Evolutionary conservation across 35 echinoderm and acorn worm species (phyloP), one percentile per base, ranked within the genome.

Genomic region (Apostichopus japonicus): DNA sequence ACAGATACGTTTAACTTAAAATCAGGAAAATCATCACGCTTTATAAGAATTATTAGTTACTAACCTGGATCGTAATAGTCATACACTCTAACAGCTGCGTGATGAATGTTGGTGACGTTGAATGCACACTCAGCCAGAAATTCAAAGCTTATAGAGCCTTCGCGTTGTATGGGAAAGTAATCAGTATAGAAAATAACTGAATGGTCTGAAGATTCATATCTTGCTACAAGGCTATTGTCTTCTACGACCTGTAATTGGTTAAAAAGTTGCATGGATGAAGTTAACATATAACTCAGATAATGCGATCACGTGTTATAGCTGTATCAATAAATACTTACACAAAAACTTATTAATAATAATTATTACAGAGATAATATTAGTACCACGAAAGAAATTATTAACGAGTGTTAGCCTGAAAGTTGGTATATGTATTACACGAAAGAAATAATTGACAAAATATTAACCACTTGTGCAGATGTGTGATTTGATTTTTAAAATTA

Each of bases 61-160:
- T 73, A 59, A 89, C 86, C 59, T 75, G 86, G 86, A 33, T 75
- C 17, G 62, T 89, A 89, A 19, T 89, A 89, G 22, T 89, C 86
- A 54, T 89, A 89, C 6, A 89, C 86, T 21, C 72, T 21, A 6
- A 89, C 86, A 72, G 61, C 13, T 8, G 67, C 86, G 14, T 67
- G 86, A 6, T 89, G 86, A 5, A 72, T 8, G 27, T 89, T 89
- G 33, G 19, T 8, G 6, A 89, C 86, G 6, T 24, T 10, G 19
- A 72, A 65, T 52, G 10, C 24, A 51, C 67, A 75, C 0, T 7
- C 4, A 89, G 67, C 61, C 25, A n/a, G 23, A 53, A 89, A 89
- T 8, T 52, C 8, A 75, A 89, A 89, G 2, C 86, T 22, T 4
- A 89, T 8, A 4, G 86, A 62, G 22, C 44, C 23, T 1, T 72